Conservation (phyloP, 2,888 invertebrate genomes). For the Tinea pellionella region DNA sequence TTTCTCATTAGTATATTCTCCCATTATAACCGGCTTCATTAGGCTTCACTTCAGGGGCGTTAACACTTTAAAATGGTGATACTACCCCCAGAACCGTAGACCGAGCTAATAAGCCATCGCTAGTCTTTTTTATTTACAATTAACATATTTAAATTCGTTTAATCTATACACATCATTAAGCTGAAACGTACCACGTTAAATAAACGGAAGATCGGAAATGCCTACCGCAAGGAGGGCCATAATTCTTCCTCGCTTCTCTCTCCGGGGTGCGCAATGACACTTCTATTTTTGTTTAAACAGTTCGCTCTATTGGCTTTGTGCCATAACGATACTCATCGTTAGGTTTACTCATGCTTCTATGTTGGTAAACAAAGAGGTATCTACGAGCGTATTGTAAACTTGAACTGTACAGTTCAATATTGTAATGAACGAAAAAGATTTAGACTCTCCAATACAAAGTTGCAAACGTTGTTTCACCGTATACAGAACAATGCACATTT, state of each 20-base stretch:
- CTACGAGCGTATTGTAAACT: conserved; percentile 10
- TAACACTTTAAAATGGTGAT: too few species aligned
- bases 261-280: conserved; percentile 39
- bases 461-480: too few species aligned
- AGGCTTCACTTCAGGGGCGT: too few species aligned
- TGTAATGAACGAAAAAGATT: neutral
- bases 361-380: conserved; percentile 56
- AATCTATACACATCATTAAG: neutral
- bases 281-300: conserved; percentile 45
- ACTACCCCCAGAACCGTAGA: too few species aligned
- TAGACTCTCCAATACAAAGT: neutral
- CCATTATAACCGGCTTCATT: too few species aligned
- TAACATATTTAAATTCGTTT: neutral
- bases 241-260: conserved; percentile 34
- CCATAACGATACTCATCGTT: conserved; percentile 42
- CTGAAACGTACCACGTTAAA: conserved; percentile 1
- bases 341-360: conserved; percentile 56
- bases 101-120: too few species aligned
- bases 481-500: too few species aligned
- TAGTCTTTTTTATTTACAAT: too few species aligned
- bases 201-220: conserved; percentile 54
- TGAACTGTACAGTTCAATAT: neutral
- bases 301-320: conserved; percentile 65
- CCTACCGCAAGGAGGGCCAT: conserved; percentile 34
- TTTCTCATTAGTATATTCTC: too few species aligned